These are phyloP conservation scores for Asarcornis scutulata DNA, from an alignment of 2,113 vertebrate genomes.

Conservation along the genomic window DNA sequence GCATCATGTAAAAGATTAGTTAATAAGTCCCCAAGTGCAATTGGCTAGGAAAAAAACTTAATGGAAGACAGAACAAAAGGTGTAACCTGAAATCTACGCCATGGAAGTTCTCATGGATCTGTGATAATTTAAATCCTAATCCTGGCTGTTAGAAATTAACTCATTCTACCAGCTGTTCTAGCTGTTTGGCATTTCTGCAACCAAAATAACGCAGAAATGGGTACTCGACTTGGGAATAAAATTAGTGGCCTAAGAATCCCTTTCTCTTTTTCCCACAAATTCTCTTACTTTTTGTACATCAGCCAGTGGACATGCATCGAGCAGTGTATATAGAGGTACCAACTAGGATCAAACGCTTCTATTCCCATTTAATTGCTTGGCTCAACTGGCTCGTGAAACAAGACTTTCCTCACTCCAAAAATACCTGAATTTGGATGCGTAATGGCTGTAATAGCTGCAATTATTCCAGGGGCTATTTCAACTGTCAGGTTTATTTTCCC, in stretches of 20 bases:
- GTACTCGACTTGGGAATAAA: not conserved
- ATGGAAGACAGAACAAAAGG: not conserved
- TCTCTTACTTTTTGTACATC: not conserved
- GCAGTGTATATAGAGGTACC: not conserved
- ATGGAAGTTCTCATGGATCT: not conserved
- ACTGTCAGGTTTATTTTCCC: not conserved
- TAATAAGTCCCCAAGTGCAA: not conserved
- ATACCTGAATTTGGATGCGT: not conserved
- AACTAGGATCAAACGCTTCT: not conserved
- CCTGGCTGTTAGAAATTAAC: not conserved
- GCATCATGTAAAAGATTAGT: not conserved
- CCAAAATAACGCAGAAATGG: not conserved
- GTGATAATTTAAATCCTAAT: not conserved
- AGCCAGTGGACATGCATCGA: not conserved
- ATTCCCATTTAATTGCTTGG: not conserved
- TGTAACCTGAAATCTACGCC: rapidly evolving
- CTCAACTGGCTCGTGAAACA: not conserved
- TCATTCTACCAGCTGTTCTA: not conserved
- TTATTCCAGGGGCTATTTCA: constrained; percentile 16
- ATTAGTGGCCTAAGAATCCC: not conserved
- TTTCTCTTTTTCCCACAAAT: not conserved
- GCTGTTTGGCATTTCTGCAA: not conserved
- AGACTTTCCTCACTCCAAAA: not conserved
- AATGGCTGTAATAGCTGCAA: not conserved
- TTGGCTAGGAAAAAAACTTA: not conserved